Evolutionary conservation across 2,113 vertebrate species (phyloP).

Genomic region (Vanacampus margaritifer): DNA sequence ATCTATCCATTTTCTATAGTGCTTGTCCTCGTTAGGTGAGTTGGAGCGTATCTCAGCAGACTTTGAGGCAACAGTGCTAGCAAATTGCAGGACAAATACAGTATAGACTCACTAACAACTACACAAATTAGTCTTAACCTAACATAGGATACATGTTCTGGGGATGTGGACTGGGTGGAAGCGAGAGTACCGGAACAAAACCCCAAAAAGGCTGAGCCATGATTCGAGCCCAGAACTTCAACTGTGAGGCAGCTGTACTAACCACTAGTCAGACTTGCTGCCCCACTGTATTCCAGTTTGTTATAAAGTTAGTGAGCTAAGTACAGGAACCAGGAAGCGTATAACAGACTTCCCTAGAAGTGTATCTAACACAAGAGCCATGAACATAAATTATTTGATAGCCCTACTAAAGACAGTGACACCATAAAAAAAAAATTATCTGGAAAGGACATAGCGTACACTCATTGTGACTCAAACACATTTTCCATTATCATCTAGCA

Average conservation of each 20-base stretch:
- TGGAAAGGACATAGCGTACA: neutral
- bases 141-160: neutral
- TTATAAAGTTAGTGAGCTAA: conserved; percentile 14
- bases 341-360: neutral
- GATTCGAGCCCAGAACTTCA: neutral
- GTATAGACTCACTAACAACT: too few species aligned
- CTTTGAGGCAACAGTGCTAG: too few species aligned
- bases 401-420: neutral
- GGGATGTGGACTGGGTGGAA: neutral
- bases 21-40: too few species aligned
- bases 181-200: neutral
- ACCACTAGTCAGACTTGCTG: neutral
- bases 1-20: neutral
- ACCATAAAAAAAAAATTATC: neutral
- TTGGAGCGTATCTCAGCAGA: too few species aligned
- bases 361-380: conserved; percentile 1
- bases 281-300: conserved; percentile 6
- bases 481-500: neutral
- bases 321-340: conserved; percentile 2
- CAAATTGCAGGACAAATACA: too few species aligned
- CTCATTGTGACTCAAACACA: neutral
- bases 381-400: neutral
- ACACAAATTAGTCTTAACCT: neutral
- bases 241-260: neutral
- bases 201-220: neutral